A percentile compares a stretch with the other conserved stretches of the same genome.
phyloP scores from a whole-genome alignment of 2,113 vertebrate genomes.

The Hemibagrus wyckioides region DNA sequence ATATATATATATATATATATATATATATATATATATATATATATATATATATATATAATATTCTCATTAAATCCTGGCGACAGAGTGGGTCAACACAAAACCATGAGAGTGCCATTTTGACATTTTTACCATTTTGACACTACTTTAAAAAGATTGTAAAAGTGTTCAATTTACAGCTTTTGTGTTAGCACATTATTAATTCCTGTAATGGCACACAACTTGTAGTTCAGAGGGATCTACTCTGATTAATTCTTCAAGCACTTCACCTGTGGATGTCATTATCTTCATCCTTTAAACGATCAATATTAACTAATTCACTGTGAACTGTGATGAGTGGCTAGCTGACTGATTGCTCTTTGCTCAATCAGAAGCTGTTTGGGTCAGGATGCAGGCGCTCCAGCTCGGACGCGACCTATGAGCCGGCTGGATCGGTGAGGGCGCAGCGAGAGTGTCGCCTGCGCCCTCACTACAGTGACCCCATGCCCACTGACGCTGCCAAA shows the following conservation, averaged over 20 bases:
- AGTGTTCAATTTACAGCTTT: background rate
- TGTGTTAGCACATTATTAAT: conserved; percentile 35
- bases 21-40: too few relatives aligned
- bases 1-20: too few relatives aligned
- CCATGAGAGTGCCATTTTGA: background rate
- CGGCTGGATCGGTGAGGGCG: conserved; percentile 76
- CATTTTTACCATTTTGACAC: background rate
- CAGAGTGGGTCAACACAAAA: background rate
- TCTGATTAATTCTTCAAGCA: conserved; percentile 35
- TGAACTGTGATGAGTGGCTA: background rate
- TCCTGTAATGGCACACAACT: conserved; percentile 9
- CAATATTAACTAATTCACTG: conserved; percentile 4
- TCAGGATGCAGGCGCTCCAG: conserved; percentile 83
- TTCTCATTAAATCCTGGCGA: too few relatives aligned
- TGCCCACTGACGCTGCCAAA: conserved; percentile 83
- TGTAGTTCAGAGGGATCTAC: background rate
- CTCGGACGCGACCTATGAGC: conserved; percentile 81
- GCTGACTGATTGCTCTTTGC: conserved; percentile 58
- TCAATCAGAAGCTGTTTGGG: conserved; percentile 66
- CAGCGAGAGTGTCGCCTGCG: conserved; percentile 84
- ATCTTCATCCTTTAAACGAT: background rate
- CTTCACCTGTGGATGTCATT: conserved; percentile 1
- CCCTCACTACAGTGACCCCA: conserved; percentile 86
- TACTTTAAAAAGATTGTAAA: background rate
- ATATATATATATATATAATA: too few relatives aligned